A percentile compares a stretch with the other conserved stretches of the same genome.
Conservation (phyloP, 2,797 vertebrate species). For the Apogon talboti region DNA sequence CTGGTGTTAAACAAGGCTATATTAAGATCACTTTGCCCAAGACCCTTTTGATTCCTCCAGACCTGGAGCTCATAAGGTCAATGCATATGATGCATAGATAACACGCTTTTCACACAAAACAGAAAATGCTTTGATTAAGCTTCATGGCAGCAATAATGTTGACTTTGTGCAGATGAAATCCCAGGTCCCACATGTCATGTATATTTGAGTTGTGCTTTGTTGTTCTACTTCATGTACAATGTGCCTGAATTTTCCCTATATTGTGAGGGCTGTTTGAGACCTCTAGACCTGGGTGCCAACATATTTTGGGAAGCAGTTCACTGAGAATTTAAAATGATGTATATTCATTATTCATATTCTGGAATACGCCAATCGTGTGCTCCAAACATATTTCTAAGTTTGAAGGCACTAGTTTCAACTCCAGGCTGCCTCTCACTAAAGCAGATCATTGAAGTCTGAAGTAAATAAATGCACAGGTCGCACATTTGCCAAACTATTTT, state of each 20-base stretch:
- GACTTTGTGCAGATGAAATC: constrained; percentile 61
- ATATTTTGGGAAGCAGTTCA: constrained; percentile 84
- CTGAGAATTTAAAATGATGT: constrained; percentile 83
- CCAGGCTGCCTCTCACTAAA: constrained; percentile 38
- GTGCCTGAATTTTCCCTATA: constrained; percentile 73
- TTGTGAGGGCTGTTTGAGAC: constrained; percentile 77
- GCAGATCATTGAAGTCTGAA: constrained; percentile 29
- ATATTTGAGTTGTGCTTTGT: constrained; percentile 80
- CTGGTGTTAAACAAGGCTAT: constrained; percentile 69
- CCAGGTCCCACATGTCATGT: constrained; percentile 72
- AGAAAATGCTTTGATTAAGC: constrained; percentile 59
- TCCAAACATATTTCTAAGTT: constrained; percentile 76
- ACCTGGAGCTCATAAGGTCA: constrained; percentile 56
- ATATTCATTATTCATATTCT: constrained; percentile 82
- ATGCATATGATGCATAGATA: constrained; percentile 32
- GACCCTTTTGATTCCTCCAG: constrained; percentile 35
- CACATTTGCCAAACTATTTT: constrained; percentile 38
- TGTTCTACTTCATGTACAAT: constrained; percentile 78
- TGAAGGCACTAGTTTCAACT: constrained; percentile 67
- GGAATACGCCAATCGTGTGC: constrained; percentile 78
- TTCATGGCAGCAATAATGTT: constrained; percentile 50
- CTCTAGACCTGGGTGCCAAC: constrained; percentile 80
- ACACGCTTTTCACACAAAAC: constrained; percentile 32
- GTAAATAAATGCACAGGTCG: constrained; percentile 31
- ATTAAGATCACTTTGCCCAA: constrained; percentile 66